These are phyloP conservation scores for Pipistrellus pipistrellus DNA, from an alignment of 2,797 vertebrate species.

Conservation along the genomic window DNA sequence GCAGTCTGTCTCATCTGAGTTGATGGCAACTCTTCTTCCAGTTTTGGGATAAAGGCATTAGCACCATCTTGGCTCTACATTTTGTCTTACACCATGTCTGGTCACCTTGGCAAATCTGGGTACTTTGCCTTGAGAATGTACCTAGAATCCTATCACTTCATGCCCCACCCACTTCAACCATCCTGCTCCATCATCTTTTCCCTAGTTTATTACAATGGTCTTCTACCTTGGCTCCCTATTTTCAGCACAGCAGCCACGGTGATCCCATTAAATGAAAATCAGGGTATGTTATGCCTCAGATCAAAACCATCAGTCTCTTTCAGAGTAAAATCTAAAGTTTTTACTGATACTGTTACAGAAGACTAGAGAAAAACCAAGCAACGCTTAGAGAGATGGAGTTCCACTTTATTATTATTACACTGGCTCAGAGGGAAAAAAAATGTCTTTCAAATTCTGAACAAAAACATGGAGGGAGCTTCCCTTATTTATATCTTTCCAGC, in stretches of 20 bases:
- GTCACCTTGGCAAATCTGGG: not conserved
- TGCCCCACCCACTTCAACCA: not conserved
- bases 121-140: not conserved
- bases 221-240: not conserved
- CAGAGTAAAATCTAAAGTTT: slow-evolving; percentile 18
- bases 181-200: not conserved
- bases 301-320: slow-evolving; percentile 14
- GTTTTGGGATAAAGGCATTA: not conserved
- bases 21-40: not conserved
- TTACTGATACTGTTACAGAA: not conserved
- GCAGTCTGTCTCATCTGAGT: not conserved
- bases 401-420: too few species aligned
- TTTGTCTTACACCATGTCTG: not conserved
- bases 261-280: not conserved
- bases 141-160: not conserved
- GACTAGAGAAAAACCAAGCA: too few species aligned
- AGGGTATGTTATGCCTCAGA: not conserved
- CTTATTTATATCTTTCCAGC: too few species aligned
- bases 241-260: not conserved
- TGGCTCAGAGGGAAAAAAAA: too few species aligned
- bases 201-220: too few species aligned
- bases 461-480: too few species aligned
- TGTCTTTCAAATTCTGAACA: too few species aligned
- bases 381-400: too few species aligned
- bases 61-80: not conserved